Base-by-base conservation (phyloP, 2,888 invertebrate species). In the Herminia tarsipennalis region DNA sequence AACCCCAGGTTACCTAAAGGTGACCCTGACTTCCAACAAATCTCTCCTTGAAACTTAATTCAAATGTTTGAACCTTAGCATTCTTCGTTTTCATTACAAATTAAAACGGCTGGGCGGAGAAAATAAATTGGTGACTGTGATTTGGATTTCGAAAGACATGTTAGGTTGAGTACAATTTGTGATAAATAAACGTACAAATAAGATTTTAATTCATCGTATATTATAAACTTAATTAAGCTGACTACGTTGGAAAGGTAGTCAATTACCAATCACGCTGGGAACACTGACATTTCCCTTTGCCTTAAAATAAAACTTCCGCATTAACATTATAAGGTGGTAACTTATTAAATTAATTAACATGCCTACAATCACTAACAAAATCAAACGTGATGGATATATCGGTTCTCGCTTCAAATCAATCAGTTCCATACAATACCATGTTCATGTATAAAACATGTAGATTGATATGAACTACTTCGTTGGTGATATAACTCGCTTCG, bases 31-130 rank as follows among this genome's bases (percentile, higher is more conserved):
- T 27, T 13, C 3, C 39, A 30, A 37, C 37, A 44, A 33, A 29
- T 38, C 22, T 46, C 56, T 56, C 20, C 16, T 13, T 29, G 18
- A 43, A 48, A 43, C 17, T 34, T 55, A 48, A 58, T 44, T 53
- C 35, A 37, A 61, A 61, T 41, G 48, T 42, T 47, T 35, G 40
- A 44, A 46, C 17, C 27, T 33, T 20, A 53, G 34, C n/a, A 30
- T 65, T 62, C 39, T 51, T 51, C 50, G 32, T 33, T 60, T 57
- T 45, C 46, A 60, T 57, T 65, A 52, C 38, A 36, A 58, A 55
- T 56, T 50, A 46, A 40, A 51, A 38, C 27, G 46, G 21, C 30
- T 27, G 38, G 38, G 29, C 14, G 32, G 44, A 48, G 34, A 34
- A 39, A 47, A 47, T 57, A 43, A 54, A 43, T 50, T 30, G 9